A percentile compares a stretch with the other conserved stretches of the same genome.
Conservation (phyloP, 2,113 vertebrate species). For the Hemibagrus wyckioides region DNA sequence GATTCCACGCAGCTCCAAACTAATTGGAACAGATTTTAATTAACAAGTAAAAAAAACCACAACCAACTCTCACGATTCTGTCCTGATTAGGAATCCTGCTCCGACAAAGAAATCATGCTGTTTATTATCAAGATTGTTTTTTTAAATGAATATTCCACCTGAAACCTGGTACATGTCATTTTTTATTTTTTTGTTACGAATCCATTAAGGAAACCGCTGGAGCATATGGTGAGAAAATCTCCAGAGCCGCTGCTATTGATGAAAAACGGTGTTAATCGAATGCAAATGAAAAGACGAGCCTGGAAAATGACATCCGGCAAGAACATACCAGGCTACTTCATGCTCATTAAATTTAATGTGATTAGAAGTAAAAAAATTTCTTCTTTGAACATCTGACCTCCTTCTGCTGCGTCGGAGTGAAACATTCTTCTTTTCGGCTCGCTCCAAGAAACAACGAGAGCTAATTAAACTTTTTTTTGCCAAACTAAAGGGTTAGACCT, state of each 20-base stretch:
- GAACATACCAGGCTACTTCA: not conserved
- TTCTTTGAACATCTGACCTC: slow-evolving; percentile 16
- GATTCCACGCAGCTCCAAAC: not conserved
- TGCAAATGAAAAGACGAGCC: slow-evolving; percentile 13
- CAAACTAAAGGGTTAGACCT: not conserved
- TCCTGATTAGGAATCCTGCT: not conserved
- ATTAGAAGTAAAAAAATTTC: not conserved
- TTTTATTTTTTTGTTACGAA: not conserved
- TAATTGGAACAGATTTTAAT: too few species aligned
- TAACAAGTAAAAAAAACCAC: too few species aligned
- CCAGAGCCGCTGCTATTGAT: not conserved
- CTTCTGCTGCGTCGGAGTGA: not conserved
- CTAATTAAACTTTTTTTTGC: slow-evolving; percentile 13
- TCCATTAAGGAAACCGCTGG: slow-evolving; percentile 20
- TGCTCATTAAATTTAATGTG: slow-evolving; percentile 28
- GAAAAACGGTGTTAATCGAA: slow-evolving; percentile 13
- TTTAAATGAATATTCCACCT: not conserved
- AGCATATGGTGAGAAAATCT: not conserved
- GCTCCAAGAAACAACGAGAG: not conserved
- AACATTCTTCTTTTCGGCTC: not conserved
- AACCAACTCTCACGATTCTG: not conserved
- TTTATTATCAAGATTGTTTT: not conserved
- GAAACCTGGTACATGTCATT: not conserved
- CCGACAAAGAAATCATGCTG: not conserved
- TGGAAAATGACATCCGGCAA: not conserved